A percentile compares a stretch with the other conserved stretches of the same genome.
These are phyloP conservation scores for Trematocara macrostoma DNA, from an alignment of 2,113 vertebrate genomes.

Conservation along the genomic window DNA sequence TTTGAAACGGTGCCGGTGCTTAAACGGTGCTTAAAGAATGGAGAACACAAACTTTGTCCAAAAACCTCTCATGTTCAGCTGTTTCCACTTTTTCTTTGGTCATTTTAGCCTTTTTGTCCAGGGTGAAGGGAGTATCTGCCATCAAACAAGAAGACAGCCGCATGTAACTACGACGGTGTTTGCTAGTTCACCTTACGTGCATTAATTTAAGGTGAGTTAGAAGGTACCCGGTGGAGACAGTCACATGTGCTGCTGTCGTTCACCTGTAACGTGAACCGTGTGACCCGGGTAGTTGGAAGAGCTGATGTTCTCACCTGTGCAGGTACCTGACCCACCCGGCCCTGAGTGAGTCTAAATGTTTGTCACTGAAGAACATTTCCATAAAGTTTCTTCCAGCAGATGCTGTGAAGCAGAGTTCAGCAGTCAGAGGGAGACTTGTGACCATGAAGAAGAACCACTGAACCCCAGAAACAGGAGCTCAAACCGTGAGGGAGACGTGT, in stretches of 20 bases:
- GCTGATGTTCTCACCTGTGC: not conserved
- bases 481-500: not conserved
- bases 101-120: too few relatives aligned
- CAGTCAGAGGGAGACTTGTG: not conserved
- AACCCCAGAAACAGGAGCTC: not conserved
- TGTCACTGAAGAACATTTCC: not conserved
- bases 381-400: not conserved
- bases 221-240: accelerated
- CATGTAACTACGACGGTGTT: too few relatives aligned
- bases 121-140: too few relatives aligned
- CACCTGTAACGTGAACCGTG: not conserved
- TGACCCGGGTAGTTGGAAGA: not conserved
- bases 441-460: not conserved
- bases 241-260: not conserved
- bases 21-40: too few relatives aligned
- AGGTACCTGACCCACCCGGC: not conserved
- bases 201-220: not conserved
- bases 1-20: too few relatives aligned
- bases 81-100: too few relatives aligned
- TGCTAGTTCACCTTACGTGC: too few relatives aligned
- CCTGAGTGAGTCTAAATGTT: not conserved
- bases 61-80: too few relatives aligned
- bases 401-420: not conserved
- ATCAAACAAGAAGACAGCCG: too few relatives aligned
- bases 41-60: too few relatives aligned